These are phyloP conservation scores for Eremobia ochroleuca DNA, from an alignment of 2,888 invertebrate species.

Conservation along the genomic window DNA sequence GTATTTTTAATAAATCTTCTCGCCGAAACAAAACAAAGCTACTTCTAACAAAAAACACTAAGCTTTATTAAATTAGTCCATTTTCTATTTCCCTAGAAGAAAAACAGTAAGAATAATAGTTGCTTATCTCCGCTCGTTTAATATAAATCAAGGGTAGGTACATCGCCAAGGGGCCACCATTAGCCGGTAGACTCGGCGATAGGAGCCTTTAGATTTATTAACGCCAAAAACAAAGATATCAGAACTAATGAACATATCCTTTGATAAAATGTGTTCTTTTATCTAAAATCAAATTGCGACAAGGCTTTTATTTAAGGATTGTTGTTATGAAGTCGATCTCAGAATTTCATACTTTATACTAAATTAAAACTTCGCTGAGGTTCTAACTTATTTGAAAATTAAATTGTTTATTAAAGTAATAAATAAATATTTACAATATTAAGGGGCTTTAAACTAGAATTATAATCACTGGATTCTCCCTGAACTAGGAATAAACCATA, in stretches of 20 bases:
- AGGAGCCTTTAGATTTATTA: constrained; percentile 38
- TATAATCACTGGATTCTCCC: not conserved
- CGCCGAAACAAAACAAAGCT: not conserved
- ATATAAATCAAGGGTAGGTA: constrained; percentile 50
- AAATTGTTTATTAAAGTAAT: not conserved
- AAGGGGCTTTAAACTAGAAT: not conserved
- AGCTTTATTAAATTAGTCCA: constrained; percentile 5
- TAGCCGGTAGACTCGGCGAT: constrained; percentile 21
- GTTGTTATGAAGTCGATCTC: not conserved
- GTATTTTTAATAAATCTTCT: not conserved
- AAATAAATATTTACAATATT: not conserved
- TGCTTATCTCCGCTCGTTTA: constrained; percentile 38
- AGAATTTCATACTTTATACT: not conserved
- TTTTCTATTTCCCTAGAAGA: constrained; percentile 1
- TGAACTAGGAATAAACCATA: not conserved
- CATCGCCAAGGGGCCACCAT: constrained; percentile 40
- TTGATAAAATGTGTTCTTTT: constrained; percentile 24
- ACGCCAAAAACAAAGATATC: constrained; percentile 37
- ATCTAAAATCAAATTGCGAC: constrained; percentile 25
- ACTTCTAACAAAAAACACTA: not conserved
- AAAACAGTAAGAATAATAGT: constrained; percentile 18
- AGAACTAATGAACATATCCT: constrained; percentile 34
- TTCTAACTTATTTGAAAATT: not conserved
- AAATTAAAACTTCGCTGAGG: not conserved
- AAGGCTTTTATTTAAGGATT: not conserved